Evolutionary conservation across 2,797 vertebrate genomes (phyloP).

Genomic region (Anguilla marmorata): DNA sequence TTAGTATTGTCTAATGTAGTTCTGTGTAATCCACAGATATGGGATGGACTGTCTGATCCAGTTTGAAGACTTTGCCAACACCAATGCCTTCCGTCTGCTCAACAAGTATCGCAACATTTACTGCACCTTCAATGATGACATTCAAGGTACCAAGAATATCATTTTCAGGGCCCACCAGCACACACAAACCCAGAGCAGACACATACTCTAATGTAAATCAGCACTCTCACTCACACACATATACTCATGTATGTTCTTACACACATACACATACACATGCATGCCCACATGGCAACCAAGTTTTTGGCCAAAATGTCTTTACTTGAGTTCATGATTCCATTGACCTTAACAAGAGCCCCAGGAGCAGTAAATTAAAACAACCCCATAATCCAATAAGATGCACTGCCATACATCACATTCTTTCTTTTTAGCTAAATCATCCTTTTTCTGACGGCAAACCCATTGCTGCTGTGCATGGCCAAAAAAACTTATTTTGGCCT

Average conservation of each 20-base stretch:
- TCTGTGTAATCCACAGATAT: constrained; percentile 60
- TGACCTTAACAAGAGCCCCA: neutral
- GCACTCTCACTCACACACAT: neutral
- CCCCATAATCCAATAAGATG: neutral
- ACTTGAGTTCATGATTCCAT: neutral
- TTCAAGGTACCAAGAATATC: constrained; percentile 83
- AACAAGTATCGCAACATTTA: constrained; percentile 89
- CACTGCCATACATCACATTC: neutral
- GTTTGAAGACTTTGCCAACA: constrained; percentile 96
- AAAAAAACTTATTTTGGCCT: neutral
- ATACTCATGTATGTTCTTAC: neutral
- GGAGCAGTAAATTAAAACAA: neutral
- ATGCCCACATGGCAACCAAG: neutral
- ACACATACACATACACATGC: neutral
- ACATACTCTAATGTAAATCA: neutral
- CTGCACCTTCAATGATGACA: constrained; percentile 98
- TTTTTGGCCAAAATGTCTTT: neutral
- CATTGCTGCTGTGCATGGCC: neutral
- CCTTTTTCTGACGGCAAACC: neutral
- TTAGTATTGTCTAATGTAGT: neutral
- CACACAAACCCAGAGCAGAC: neutral
- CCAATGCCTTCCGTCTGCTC: constrained; percentile 93
- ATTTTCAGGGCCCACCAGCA: neutral
- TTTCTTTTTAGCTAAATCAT: neutral
- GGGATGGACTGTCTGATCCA: constrained; percentile 93